phyloP scores from a whole-genome alignment of 2,113 vertebrate species.

The Rhabdomys dilectus region DNA sequence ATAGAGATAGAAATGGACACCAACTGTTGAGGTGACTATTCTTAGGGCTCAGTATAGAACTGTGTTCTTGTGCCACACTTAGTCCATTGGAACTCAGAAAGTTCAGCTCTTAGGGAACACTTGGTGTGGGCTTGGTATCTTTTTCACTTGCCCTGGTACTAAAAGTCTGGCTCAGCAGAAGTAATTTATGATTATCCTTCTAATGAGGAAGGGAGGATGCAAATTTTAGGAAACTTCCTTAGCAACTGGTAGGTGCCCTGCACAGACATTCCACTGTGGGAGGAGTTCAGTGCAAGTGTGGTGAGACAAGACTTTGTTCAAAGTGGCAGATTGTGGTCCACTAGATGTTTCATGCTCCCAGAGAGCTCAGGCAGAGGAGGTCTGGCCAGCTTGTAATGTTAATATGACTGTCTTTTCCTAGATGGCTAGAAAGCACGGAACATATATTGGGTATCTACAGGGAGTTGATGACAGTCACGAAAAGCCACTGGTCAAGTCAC shows the following conservation, averaged over 20 bases:
- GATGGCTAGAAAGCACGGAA: slow-evolving; percentile 54
- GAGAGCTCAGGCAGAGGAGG: neutral
- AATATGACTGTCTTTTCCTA: slow-evolving; percentile 47
- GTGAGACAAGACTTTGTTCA: neutral
- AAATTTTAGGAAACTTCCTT: neutral
- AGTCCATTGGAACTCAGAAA: neutral
- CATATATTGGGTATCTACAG: neutral
- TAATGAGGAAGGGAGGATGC: neutral
- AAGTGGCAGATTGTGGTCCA: neutral
- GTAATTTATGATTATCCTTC: neutral
- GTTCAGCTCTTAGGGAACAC: neutral
- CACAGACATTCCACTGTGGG: too few species aligned
- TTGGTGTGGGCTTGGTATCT: neutral
- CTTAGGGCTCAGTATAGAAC: neutral
- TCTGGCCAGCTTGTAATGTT: slow-evolving; percentile 41
- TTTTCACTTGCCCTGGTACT: neutral
- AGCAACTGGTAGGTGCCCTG: neutral
- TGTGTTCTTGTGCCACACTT: neutral
- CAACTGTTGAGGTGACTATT: neutral
- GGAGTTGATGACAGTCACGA: neutral
- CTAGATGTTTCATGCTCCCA: neutral
- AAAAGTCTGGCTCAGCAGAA: neutral
- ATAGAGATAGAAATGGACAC: neutral
- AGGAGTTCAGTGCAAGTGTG: accelerated
- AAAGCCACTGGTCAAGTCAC: neutral